A percentile compares a stretch with the other conserved stretches of the same genome.
These are phyloP conservation scores for Zaprionus bogoriensis DNA, from an alignment of 2,888 invertebrate species.

Conservation along the genomic window DNA sequence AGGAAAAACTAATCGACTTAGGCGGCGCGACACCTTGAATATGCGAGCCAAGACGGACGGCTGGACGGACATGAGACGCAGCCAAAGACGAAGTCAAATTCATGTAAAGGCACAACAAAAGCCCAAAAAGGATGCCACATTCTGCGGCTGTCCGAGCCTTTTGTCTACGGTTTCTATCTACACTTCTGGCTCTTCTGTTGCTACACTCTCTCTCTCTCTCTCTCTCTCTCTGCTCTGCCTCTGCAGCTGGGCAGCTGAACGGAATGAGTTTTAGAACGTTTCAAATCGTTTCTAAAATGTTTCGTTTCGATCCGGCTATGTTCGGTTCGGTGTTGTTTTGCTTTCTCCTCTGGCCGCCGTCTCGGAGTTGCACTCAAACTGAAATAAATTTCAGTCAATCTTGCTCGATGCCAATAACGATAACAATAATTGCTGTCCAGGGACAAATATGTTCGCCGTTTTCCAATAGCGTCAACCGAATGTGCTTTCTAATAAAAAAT, in stretches of 20 bases:
- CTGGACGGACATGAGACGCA: no score
- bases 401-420: constrained; percentile 77
- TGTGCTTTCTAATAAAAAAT: constrained; percentile 76
- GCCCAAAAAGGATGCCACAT: constrained; percentile 37
- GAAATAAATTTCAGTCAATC: constrained; percentile 76
- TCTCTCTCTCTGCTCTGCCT: not conserved
- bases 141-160: constrained; percentile 44
- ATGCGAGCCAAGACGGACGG: constrained; percentile 13
- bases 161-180: no score
- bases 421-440: constrained; percentile 79
- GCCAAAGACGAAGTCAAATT: not conserved
- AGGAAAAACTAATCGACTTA: constrained; percentile 68
- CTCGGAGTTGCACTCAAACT: constrained; percentile 61
- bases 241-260: constrained; percentile 56
- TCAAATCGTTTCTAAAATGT: constrained; percentile 22
- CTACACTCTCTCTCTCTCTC: not conserved
- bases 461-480: constrained; percentile 78
- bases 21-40: constrained; percentile 71
- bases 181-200: not conserved
- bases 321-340: constrained; percentile 12
- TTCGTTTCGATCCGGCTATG: constrained; percentile 26
- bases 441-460: constrained; percentile 78
- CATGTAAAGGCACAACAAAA: constrained; percentile 24
- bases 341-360: constrained; percentile 17
- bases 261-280: constrained; percentile 60